Base-by-base conservation (phyloP, 1,140 invertebrate genomes). In the Brachionus sp. region DNA sequence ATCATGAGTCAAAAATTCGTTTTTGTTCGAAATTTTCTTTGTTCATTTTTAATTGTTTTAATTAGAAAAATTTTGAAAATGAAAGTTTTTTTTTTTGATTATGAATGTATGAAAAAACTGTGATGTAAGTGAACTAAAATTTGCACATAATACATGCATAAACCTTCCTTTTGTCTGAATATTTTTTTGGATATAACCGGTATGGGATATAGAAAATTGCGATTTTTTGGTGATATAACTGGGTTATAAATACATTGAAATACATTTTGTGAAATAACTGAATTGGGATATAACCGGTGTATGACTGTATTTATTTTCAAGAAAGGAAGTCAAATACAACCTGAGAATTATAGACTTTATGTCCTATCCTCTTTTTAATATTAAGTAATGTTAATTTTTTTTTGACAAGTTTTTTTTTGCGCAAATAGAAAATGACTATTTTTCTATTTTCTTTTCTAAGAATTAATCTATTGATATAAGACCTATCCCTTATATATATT, bases 11-110 rank as follows among this genome's bases (percentile, higher is more conserved):
- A 64, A 3, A 64, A 64, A 64, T 64, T 64, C 57, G 23, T 53
- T 4, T 53, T 4, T 53, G 4, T 53, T 53, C 16, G 50, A 53
- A 53, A 19, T 19, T 13, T 33, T 64, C 23, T 64, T 25, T 64
- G 62, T 64, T 64, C 62, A 64, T 29, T 64, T 64, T 64, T 64
- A 64, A 64, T 64, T 64, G 16, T 64, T 64, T 64, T 50, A 50
- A 50, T 50, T 50, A 50, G 46, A n/a, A 2, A 64, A 64, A 29
- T 64, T 64, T 64, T 64, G 62, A 64, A 64, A 4, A 64, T 64
- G 62, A 64, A 64, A 64, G 1, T 64, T 64, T 64, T 25, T 64
- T 64, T 64, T n/a, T n/a, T 68, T 68, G 46, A 50, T 50, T n/a
- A 1, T 50, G 46, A 64, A 64, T 33, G 57, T 33, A 64, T 64